Evolutionary conservation across 2,113 vertebrate genomes (phyloP), one percentile per base, ranked within the genome.

Genomic region (Brachypodius melanocephalos): DNA sequence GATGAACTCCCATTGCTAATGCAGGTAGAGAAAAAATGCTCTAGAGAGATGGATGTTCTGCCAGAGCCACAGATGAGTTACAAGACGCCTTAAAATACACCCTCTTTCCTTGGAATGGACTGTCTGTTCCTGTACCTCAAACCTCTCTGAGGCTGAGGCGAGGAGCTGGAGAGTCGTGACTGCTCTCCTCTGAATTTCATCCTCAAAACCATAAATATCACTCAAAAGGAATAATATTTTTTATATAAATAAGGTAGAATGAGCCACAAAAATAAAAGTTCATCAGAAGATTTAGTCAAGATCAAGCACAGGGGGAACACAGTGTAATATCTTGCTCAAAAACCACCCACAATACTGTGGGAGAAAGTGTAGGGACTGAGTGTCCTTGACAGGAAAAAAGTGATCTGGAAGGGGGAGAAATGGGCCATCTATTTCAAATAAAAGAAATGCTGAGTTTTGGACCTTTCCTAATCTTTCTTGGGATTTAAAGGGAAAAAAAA

Each of bases 261-360:
- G 7, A 80, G 43, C 42, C 29, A 69, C 5, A 3, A 77, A 72
- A 90, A 46, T 22, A 11, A 4, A 18, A 68, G 7, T 6, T 68
- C 29, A 71, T 38, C 17, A 25, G 48, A 87, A 81, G 28, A 13
- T 21, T 67, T 14, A 19, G 32, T 31, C 6, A 43, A 62, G 7
- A 54, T 55, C 42, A 80, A 90, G 14, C 26, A 21, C 15, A 58
- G 26, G 3, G 1, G 31, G 9, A 72, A 19, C 3, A 4, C 52
- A 8, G 8, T 4, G 5, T 24, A 66, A 29, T 6, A 21, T 42
- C 66, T 81, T 36, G 8, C 34, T 77, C 21, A 49, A 55, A 48
- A 55, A 5, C 1, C 21, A 25, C 10, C 8, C 28, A 1, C 0
- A 0, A 29, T 8, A n/a, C 17, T 0, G 1, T 20, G 29, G 1